Evolutionary conservation across 2,113 vertebrate species (phyloP).

Genomic region (Anarrhichthys ocellatus): DNA sequence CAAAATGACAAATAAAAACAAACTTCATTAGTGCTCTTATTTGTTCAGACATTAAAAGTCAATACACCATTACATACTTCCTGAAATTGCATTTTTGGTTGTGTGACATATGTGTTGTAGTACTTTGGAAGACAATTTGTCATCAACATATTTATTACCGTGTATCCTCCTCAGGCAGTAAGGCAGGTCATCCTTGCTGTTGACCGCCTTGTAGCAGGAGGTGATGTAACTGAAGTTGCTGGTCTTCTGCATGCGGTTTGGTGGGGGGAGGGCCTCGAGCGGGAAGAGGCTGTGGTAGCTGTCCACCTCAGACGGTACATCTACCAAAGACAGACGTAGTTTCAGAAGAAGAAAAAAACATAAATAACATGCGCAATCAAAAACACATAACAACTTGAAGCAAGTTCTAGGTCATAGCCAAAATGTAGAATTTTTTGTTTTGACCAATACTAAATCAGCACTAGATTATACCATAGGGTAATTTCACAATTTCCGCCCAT

Average conservation of each 20-base stretch:
- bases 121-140: constrained; percentile 3
- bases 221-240: constrained; percentile 99
- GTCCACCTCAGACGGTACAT: constrained; percentile 96
- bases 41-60: neutral
- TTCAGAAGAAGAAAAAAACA: neutral
- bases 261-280: constrained; percentile 94
- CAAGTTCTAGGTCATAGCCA: neutral
- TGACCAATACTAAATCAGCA: neutral
- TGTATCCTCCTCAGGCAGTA: constrained; percentile 99
- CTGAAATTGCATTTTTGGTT: neutral
- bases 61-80: neutral
- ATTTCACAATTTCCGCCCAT: neutral
- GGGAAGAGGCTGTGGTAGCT: constrained; percentile 99
- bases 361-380: neutral
- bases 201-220: constrained; percentile 99
- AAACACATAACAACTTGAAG: neutral
- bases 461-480: rapidly evolving
- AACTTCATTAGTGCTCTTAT: neutral
- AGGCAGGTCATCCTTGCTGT: constrained; percentile 97
- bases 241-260: constrained; percentile 97
- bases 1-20: neutral
- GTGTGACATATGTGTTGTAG: neutral
- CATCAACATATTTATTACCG: constrained; percentile 82
- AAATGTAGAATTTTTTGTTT: neutral
- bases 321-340: constrained; percentile 72